A percentile compares a stretch with the other conserved stretches of the same genome.
phyloP scores from a whole-genome alignment of 2,797 vertebrate species.

The Syngnathus acus region DNA sequence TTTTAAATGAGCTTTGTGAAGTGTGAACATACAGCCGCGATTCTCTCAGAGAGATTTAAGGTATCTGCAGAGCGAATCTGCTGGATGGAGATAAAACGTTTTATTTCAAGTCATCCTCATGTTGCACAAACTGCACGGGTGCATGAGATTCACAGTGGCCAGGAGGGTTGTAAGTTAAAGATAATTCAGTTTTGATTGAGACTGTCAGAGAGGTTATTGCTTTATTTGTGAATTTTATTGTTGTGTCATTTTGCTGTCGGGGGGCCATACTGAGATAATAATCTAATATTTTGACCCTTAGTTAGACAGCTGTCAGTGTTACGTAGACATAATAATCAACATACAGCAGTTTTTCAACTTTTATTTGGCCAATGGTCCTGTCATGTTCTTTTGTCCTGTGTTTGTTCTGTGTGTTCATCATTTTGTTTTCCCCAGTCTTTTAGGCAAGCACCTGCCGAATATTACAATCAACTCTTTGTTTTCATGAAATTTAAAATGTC shows the following conservation, averaged over 20 bases:
- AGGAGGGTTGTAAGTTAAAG: not conserved
- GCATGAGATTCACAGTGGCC: not conserved
- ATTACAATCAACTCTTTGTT: too few species aligned
- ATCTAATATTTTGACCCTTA: not conserved
- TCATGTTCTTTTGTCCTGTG: not conserved
- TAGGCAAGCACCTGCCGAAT: too few species aligned
- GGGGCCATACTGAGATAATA: not conserved
- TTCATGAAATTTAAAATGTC: too few species aligned
- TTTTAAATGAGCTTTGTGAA: conserved; percentile 10
- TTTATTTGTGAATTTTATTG: not conserved
- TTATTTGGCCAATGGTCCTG: not conserved
- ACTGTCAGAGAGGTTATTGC: not conserved
- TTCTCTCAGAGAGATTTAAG: not conserved
- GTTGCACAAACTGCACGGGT: not conserved
- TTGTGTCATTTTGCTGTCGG: not conserved
- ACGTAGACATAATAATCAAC: not conserved
- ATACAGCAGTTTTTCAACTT: not conserved
- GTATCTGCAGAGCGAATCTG: not conserved
- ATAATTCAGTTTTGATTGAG: not conserved
- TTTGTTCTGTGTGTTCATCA: too few species aligned
- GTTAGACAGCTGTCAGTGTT: not conserved
- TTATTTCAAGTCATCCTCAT: not conserved
- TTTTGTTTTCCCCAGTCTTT: too few species aligned
- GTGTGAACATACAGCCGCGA: not conserved
- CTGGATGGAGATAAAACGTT: conserved; percentile 1